phyloP scores from a whole-genome alignment of 2,888 invertebrate genomes.

The Bugulina stolonifera region DNA sequence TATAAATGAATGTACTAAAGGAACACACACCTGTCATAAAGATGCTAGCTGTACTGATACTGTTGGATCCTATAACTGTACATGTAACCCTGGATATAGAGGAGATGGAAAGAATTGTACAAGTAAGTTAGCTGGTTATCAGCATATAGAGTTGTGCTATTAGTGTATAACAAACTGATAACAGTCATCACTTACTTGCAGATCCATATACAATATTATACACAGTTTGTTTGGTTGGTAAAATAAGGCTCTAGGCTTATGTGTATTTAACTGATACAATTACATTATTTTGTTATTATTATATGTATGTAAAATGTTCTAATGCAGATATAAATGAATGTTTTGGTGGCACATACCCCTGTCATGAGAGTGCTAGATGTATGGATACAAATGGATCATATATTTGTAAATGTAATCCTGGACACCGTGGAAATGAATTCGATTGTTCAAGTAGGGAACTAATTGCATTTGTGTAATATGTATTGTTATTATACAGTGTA shows the following conservation, averaged over 20 bases:
- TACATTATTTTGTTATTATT: no score
- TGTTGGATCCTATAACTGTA: slow-evolving; percentile 15
- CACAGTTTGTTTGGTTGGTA: no score
- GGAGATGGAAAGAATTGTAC: neutral
- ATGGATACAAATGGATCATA: slow-evolving; percentile 24
- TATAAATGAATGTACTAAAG: slow-evolving; percentile 16
- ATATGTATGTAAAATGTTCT: no score
- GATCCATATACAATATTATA: no score
- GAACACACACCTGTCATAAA: neutral
- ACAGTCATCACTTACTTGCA: no score
- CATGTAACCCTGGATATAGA: slow-evolving; percentile 6
- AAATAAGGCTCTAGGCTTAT: no score
- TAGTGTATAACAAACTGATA: no score
- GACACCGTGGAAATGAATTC: slow-evolving; percentile 15
- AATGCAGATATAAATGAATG: slow-evolving; percentile 26
- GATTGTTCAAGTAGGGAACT: neutral
- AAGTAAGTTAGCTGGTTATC: no score
- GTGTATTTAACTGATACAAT: no score
- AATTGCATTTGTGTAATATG: no score
- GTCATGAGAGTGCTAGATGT: slow-evolving; percentile 17
- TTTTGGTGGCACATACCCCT: neutral
- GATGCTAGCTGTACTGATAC: slow-evolving; percentile 14
- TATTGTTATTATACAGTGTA: no score
- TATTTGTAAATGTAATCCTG: slow-evolving; percentile 15
- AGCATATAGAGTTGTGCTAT: no score